Evolutionary conservation across 1,140 invertebrate genomes (phyloP).

Genomic region (Wiebesia pumilae): DNA sequence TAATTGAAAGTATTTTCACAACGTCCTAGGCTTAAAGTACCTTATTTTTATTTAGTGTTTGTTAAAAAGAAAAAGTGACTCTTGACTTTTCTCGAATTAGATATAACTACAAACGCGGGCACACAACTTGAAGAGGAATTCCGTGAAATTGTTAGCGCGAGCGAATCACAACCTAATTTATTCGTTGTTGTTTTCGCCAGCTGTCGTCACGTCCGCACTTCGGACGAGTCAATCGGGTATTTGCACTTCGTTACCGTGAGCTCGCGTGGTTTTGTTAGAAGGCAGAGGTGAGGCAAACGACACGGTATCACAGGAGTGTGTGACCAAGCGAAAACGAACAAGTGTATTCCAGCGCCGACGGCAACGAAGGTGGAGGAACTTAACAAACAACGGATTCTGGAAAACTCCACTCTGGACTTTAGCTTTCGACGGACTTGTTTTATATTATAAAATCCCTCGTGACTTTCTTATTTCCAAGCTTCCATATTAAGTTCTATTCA

Average conservation of each 20-base stretch:
- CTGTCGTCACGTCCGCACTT: conserved; percentile 23
- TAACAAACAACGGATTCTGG: neutral
- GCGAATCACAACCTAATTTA: conserved; percentile 33
- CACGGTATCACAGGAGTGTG: neutral
- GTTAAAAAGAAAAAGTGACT: neutral
- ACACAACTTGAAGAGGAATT: neutral
- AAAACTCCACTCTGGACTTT: neutral
- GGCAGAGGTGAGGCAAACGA: conserved; percentile 9
- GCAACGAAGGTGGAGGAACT: neutral
- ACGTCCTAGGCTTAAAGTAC: no score
- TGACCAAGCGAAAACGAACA: conserved; percentile 30
- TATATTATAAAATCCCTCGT: neutral
- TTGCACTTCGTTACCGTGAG: conserved; percentile 49
- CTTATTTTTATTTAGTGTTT: no score
- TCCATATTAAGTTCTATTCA: no score
- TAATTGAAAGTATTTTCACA: no score
- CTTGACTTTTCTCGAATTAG: neutral
- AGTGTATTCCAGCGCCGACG: neutral
- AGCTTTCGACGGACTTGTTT: neutral
- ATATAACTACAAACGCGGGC: neutral
- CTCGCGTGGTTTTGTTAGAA: conserved; percentile 40
- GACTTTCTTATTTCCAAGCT: neutral
- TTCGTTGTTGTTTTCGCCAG: conserved; percentile 36
- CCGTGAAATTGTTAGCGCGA: conserved; percentile 30
- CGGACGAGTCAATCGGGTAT: conserved; percentile 47